These are phyloP conservation scores for Oreohelix idahoensis DNA, from an alignment of 1,140 invertebrate genomes.

Conservation along the genomic window DNA sequence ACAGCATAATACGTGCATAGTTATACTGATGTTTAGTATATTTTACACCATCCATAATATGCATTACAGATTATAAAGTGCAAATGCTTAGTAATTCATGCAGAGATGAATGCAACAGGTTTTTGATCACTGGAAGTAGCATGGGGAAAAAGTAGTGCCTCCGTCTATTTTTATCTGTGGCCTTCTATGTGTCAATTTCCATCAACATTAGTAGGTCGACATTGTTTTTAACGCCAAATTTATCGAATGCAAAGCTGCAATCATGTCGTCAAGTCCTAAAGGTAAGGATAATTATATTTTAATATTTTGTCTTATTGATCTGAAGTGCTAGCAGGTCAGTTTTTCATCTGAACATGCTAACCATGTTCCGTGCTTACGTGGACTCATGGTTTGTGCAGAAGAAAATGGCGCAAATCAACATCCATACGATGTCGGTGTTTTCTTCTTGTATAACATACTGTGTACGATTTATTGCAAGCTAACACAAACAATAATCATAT, in stretches of 20 bases:
- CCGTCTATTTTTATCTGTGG: slow-evolving; percentile 23
- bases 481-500: neutral
- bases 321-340: neutral
- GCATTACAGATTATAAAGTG: neutral
- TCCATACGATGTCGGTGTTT: neutral
- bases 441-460: neutral
- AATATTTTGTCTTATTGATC: neutral
- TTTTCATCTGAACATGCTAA: neutral
- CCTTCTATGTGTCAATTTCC: slow-evolving; percentile 26
- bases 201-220: slow-evolving; percentile 16
- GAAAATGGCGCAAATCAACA: slow-evolving; percentile 27
- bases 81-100: neutral
- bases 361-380: slow-evolving; percentile 10
- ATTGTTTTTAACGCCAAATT: neutral
- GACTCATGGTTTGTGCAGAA: slow-evolving; percentile 24
- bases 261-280: slow-evolving; percentile 25
- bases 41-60: neutral
- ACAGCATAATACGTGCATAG: neutral
- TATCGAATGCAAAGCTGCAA: slow-evolving; percentile 17
- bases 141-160: slow-evolving; percentile 2
- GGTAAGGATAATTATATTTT: slow-evolving; percentile 5
- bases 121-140: neutral
- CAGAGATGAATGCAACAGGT: neutral
- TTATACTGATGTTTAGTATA: neutral
- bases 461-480: neutral